Evolutionary conservation across 2,888 invertebrate species (phyloP).

Genomic region (Chrysopilus asiliformis): DNA sequence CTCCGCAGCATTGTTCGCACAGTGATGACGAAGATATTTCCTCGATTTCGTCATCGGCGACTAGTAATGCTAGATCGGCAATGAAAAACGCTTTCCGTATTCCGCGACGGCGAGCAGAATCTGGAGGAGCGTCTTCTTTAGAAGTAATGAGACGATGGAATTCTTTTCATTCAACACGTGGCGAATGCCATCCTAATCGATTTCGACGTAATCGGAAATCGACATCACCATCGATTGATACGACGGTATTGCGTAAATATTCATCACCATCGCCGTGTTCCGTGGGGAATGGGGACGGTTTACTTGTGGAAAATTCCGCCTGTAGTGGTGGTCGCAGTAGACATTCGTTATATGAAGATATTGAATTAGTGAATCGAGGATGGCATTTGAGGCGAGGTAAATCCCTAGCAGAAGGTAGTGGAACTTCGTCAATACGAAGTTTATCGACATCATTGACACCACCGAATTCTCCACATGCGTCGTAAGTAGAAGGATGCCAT

Average conservation of each 20-base stretch:
- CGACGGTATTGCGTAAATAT: slow-evolving; percentile 3
- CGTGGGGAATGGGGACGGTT: too few relatives aligned
- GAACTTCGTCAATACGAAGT: neutral
- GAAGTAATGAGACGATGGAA: slow-evolving; percentile 16
- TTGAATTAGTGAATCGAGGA: slow-evolving; percentile 1
- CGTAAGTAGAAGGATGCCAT: too few relatives aligned
- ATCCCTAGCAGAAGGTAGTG: slow-evolving; percentile 8
- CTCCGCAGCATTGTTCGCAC: slow-evolving; percentile 1
- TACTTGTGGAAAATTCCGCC: too few relatives aligned
- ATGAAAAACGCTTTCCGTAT: slow-evolving; percentile 1
- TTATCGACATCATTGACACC: neutral
- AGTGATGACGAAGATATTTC: neutral
- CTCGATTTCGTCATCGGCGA: neutral
- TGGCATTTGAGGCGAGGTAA: slow-evolving; percentile 8
- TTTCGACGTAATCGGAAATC: slow-evolving; percentile 16
- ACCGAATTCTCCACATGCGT: neutral
- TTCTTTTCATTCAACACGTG: slow-evolving; percentile 18
- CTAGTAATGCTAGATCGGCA: neutral
- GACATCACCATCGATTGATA: slow-evolving; percentile 13
- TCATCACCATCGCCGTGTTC: slow-evolving; percentile 1
- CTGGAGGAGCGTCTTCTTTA: neutral
- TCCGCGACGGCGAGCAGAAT: neutral
- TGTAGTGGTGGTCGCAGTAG: neutral
- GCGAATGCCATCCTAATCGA: slow-evolving; percentile 18
- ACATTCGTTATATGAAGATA: slow-evolving; percentile 8